phyloP scores from a whole-genome alignment of 1,140 invertebrate genomes.

The Drosophila truncata region DNA sequence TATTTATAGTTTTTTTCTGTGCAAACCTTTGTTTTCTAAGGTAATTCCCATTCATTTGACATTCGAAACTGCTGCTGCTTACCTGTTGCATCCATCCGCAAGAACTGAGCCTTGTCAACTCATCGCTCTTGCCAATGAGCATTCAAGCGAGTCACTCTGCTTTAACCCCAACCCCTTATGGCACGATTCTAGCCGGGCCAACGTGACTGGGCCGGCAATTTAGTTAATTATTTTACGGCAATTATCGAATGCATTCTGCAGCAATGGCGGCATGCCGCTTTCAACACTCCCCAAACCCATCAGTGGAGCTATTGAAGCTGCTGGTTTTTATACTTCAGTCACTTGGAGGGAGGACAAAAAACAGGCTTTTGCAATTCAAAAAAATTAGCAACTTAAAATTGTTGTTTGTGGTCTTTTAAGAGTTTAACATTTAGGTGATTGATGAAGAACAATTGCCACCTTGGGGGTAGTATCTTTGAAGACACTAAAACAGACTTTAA shows the following conservation, averaged over 20 bases:
- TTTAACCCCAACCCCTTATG: constrained; percentile 2
- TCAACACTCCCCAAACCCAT: constrained; percentile 51
- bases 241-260: constrained; percentile 66
- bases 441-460: too few species aligned
- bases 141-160: constrained; percentile 41
- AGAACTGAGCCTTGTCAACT: constrained; percentile 49
- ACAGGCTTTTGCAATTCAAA: constrained; percentile 23
- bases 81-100: constrained; percentile 29
- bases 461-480: too few species aligned
- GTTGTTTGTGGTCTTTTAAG: neutral
- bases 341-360: constrained; percentile 11
- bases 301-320: constrained; percentile 26
- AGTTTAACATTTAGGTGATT: constrained; percentile 1
- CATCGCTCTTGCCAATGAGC: constrained; percentile 28
- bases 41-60: constrained; percentile 62
- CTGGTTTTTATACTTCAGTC: constrained; percentile 22
- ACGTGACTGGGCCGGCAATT: constrained; percentile 53
- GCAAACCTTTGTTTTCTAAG: constrained; percentile 28
- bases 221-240: constrained; percentile 66
- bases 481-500: neutral
- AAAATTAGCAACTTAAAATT: constrained; percentile 10
- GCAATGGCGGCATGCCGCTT: constrained; percentile 42
- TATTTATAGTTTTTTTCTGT: neutral
- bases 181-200: constrained; percentile 60
- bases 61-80: constrained; percentile 46